A percentile compares a stretch with the other conserved stretches of the same genome.
Conservation (phyloP, 2,113 vertebrate genomes). For the Prionailurus viverrinus region DNA sequence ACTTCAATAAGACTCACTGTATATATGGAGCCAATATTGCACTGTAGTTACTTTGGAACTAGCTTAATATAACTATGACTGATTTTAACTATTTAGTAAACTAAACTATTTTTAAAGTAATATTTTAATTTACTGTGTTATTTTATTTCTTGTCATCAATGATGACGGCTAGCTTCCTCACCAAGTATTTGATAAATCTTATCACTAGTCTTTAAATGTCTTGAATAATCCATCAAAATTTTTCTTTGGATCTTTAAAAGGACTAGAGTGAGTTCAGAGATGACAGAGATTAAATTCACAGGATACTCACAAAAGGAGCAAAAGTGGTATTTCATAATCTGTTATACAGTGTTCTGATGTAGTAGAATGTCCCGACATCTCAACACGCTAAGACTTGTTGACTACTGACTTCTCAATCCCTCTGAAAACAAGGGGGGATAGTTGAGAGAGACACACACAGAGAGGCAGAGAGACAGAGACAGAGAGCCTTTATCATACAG, state of each 20-base stretch:
- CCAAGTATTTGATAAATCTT: constrained; percentile 83
- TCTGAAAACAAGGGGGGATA: constrained; percentile 52
- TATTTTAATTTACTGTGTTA: constrained; percentile 61
- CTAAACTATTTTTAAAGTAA: constrained; percentile 71
- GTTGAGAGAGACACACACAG: background rate
- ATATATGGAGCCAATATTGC: background rate
- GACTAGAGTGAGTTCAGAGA: constrained; percentile 84
- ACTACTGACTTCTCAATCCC: constrained; percentile 66
- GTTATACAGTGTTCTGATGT: constrained; percentile 55
- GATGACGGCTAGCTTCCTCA: constrained; percentile 81
- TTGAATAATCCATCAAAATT: constrained; percentile 85
- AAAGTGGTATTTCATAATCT: constrained; percentile 78
- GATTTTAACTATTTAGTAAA: constrained; percentile 81
- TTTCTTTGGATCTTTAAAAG: constrained; percentile 87
- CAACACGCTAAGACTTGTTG: constrained; percentile 70
- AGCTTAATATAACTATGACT: background rate
- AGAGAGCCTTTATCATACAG: background rate
- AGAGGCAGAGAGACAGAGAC: background rate
- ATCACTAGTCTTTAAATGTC: constrained; percentile 85
- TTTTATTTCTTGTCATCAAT: constrained; percentile 81
- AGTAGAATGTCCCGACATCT: constrained; percentile 41
- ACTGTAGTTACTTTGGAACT: background rate
- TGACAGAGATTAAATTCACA: constrained; percentile 82
- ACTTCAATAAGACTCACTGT: background rate
- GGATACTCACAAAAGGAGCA: constrained; percentile 82